phyloP scores from a whole-genome alignment of 2,113 vertebrate genomes.

The Plotosus lineatus region DNA sequence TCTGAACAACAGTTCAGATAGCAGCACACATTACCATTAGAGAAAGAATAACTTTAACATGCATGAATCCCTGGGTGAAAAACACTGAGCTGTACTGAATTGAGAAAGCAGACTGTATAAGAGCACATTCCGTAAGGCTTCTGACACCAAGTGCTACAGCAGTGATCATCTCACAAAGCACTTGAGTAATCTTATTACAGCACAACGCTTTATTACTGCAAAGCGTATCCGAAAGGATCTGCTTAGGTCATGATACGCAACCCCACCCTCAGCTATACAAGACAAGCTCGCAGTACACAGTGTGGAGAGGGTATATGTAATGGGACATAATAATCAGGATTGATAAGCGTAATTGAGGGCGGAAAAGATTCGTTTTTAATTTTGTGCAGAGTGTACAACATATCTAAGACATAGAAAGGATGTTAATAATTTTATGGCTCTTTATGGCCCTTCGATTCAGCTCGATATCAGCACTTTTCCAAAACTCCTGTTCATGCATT shows the following conservation, averaged over 20 bases:
- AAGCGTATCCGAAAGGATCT: constrained; percentile 18
- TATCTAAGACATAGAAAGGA: constrained; percentile 23
- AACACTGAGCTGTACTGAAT: constrained; percentile 10
- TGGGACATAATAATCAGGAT: neutral
- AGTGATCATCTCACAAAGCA: constrained; percentile 25
- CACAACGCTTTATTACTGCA: constrained; percentile 22
- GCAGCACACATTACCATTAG: neutral
- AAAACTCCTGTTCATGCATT: constrained; percentile 28
- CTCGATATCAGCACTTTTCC: constrained; percentile 1
- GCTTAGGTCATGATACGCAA: constrained; percentile 26
- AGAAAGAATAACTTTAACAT: neutral
- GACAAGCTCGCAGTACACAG: neutral
- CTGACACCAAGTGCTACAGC: constrained; percentile 24
- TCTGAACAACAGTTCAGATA: neutral
- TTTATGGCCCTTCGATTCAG: constrained; percentile 1
- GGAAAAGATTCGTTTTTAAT: constrained; percentile 12
- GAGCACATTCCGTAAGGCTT: constrained; percentile 5
- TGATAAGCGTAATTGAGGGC: constrained; percentile 7
- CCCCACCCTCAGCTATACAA: constrained; percentile 10
- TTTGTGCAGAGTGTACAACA: neutral
- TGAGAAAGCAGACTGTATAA: neutral
- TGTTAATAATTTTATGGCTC: neutral
- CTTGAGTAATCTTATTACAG: constrained; percentile 44
- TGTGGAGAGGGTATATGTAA: neutral
- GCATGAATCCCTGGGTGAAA: neutral